phyloP scores from a whole-genome alignment of 2,113 vertebrate genomes.

The Rhabdomys dilectus region DNA sequence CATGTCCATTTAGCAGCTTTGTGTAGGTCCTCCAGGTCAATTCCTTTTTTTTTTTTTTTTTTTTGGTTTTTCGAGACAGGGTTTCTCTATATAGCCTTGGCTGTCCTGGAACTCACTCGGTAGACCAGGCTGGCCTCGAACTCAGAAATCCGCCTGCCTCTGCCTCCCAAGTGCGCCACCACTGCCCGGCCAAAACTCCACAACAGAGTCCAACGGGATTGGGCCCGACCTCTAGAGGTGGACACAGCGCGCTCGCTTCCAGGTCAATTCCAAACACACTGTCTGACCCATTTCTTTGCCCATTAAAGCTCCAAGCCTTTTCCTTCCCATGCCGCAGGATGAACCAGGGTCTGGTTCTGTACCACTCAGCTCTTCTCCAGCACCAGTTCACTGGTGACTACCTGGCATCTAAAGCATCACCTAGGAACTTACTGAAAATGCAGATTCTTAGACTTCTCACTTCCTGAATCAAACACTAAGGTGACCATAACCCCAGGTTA shows the following conservation, averaged over 20 bases:
- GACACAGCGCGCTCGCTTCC: too few species aligned
- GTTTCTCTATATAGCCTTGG: too few species aligned
- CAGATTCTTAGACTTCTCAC: conserved; percentile 20
- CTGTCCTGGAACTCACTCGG: too few species aligned
- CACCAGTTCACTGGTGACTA: conserved; percentile 12
- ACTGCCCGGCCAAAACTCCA: too few species aligned
- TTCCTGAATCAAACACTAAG: conserved; percentile 35
- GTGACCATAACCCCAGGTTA: neutral
- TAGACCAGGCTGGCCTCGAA: too few species aligned
- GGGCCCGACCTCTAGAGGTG: too few species aligned
- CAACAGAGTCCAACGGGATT: too few species aligned
- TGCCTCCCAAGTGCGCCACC: too few species aligned
- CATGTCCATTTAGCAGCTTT: neutral
- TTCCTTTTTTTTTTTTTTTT: too few species aligned
- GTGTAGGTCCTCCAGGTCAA: conserved; percentile 24
- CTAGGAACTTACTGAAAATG: conserved; percentile 24
- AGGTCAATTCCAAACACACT: conserved; percentile 30
- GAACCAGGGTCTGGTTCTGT: neutral
- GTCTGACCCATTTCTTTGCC: conserved; percentile 25
- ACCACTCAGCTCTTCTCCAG: too few species aligned
- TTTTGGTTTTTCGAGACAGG: too few species aligned
- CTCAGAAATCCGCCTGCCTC: too few species aligned
- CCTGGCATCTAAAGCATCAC: neutral
- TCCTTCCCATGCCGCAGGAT: neutral
- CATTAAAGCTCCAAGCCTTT: conserved; percentile 17